These are phyloP conservation scores for Tethea ocularis DNA, from an alignment of 2,888 invertebrate species.

Conservation along the genomic window DNA sequence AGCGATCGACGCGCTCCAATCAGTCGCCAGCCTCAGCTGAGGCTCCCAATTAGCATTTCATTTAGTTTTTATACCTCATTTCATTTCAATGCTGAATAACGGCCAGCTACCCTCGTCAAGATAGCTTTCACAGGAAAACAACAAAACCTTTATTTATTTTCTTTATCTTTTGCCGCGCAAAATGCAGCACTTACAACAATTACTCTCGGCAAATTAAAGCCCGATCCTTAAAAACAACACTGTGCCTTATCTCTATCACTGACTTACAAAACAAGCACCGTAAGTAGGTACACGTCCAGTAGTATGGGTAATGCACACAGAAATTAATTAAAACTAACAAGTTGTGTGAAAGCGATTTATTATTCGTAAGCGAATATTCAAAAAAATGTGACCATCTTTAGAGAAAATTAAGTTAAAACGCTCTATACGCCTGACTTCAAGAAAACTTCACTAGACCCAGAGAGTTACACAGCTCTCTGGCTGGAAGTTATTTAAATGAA, in stretches of 20 bases:
- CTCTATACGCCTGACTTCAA: slow-evolving; percentile 34
- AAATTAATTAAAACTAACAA: slow-evolving; percentile 21
- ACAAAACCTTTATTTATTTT: slow-evolving; percentile 70
- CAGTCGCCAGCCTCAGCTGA: slow-evolving; percentile 51
- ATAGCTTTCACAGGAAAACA: slow-evolving; percentile 68
- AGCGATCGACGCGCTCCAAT: slow-evolving; percentile 51
- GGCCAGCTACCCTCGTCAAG: slow-evolving; percentile 71
- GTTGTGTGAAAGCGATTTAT: slow-evolving; percentile 15
- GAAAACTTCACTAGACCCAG: slow-evolving; percentile 48
- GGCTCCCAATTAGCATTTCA: slow-evolving; percentile 77
- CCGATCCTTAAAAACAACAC: slow-evolving; percentile 58
- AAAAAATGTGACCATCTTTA: slow-evolving; percentile 23
- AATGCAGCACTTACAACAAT: slow-evolving; percentile 66
- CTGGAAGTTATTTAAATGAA: slow-evolving; percentile 49
- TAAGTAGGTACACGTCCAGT: not conserved
- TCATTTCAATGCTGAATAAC: slow-evolving; percentile 71
- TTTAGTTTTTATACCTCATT: slow-evolving; percentile 76
- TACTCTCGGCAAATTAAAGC: slow-evolving; percentile 65
- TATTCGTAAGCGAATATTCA: slow-evolving; percentile 8
- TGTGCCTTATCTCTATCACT: slow-evolving; percentile 57
- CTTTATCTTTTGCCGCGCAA: slow-evolving; percentile 58
- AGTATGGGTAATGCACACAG: slow-evolving; percentile 11
- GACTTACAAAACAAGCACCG: slow-evolving; percentile 12
- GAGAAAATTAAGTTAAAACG: slow-evolving; percentile 48
- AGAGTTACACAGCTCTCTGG: slow-evolving; percentile 50